A percentile compares a stretch with the other conserved stretches of the same genome.
Evolutionary conservation across 2,797 vertebrate genomes (phyloP).

Genomic region (Phataginus tetradactyla): DNA sequence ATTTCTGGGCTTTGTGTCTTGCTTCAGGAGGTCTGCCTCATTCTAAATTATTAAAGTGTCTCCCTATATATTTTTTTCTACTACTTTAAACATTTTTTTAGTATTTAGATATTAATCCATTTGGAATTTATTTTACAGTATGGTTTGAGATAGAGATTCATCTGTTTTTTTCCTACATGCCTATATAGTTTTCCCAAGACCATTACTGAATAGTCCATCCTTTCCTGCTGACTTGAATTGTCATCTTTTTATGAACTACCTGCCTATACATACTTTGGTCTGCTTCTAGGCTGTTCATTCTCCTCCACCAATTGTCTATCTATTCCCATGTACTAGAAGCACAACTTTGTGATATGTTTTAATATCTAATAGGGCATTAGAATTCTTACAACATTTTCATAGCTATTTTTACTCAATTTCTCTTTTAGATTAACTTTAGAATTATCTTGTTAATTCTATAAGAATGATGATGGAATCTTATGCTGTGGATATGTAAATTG

Average conservation of each 20-base stretch:
- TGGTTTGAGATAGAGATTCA: not conserved
- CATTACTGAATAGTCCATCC: not conserved
- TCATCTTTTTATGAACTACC: not conserved
- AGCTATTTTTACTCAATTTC: conserved; percentile 26
- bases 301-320: not conserved
- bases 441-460: conserved; percentile 19
- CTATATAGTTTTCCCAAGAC: conserved; percentile 41
- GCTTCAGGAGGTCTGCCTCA: not conserved
- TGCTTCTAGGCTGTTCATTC: not conserved
- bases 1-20: conserved; percentile 19
- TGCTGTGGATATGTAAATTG: not conserved
- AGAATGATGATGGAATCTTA: conserved; percentile 21
- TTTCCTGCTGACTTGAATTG: conserved; percentile 1
- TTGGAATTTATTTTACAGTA: conserved; percentile 18
- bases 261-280: not conserved
- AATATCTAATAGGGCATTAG: not conserved
- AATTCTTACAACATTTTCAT: conserved; percentile 37
- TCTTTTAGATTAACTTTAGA: conserved; percentile 53
- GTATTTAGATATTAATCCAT: not conserved
- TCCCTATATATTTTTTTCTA: conserved; percentile 20
- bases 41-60: conserved; percentile 51
- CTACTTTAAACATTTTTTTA: not conserved
- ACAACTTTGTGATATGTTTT: not conserved
- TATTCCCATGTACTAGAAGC: not conserved
- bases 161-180: not conserved